phyloP scores from a whole-genome alignment of 2,113 vertebrate species.

The Capra hircus region DNA sequence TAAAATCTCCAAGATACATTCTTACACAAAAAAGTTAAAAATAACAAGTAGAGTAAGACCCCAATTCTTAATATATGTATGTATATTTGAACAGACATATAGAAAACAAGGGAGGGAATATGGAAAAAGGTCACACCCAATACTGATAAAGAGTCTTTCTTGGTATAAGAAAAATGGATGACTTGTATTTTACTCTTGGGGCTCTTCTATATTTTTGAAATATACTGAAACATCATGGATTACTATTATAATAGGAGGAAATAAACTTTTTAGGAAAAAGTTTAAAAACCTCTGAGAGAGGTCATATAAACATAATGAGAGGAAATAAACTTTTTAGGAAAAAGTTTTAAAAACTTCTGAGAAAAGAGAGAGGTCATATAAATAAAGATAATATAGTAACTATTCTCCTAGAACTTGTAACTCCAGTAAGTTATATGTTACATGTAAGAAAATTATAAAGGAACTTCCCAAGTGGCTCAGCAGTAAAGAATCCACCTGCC shows the following conservation, averaged over 20 bases:
- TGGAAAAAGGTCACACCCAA: not conserved
- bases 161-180: not conserved
- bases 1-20: not conserved
- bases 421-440: not conserved
- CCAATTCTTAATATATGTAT: not conserved
- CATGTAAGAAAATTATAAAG: not conserved
- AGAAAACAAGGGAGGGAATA: not conserved
- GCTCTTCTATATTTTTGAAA: not conserved
- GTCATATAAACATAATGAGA: not conserved
- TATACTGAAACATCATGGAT: not conserved
- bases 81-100: not conserved
- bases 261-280: not conserved
- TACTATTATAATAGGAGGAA: not conserved
- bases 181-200: not conserved
- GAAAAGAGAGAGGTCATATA: not conserved
- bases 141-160: not conserved
- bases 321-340: not conserved
- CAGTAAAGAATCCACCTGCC: not conserved
- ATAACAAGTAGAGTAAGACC: not conserved
- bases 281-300: not conserved
- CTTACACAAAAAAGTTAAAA: not conserved
- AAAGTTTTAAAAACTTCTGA: not conserved
- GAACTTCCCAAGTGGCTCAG: not conserved
- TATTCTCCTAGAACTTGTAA: not conserved
- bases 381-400: not conserved